Conservation (phyloP, 2,888 invertebrate species). For the Saturnia pavonia region DNA sequence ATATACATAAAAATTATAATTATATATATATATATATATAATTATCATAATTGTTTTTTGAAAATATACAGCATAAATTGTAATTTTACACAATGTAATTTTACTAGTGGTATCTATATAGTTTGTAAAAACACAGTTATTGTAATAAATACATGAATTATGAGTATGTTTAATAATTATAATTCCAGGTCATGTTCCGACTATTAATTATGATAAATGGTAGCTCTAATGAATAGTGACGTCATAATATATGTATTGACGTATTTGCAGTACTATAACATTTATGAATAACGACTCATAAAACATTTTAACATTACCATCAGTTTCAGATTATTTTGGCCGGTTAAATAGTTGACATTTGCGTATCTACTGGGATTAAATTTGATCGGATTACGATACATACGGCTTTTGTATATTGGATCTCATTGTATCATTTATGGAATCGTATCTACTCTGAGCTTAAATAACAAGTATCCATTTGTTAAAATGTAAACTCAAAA, state of each 20-base stretch:
- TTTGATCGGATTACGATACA: background rate
- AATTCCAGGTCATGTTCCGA: background rate
- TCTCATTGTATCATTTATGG: background rate
- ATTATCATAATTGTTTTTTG: too few relatives aligned
- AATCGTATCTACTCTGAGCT: background rate
- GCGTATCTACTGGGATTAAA: background rate
- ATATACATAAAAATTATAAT: too few relatives aligned
- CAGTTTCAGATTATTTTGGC: background rate
- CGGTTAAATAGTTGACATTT: background rate
- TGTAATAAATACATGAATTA: too few relatives aligned
- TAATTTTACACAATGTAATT: too few relatives aligned
- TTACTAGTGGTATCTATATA: too few relatives aligned
- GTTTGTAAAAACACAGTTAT: too few relatives aligned
- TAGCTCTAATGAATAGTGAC: slow-evolving; percentile 12
- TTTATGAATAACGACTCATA: too few relatives aligned
- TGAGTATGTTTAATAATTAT: too few relatives aligned
- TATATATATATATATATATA: too few relatives aligned
- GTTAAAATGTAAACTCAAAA: background rate
- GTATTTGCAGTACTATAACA: slow-evolving; percentile 13
- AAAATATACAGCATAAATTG: too few relatives aligned
- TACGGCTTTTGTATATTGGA: background rate
- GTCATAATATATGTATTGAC: slow-evolving; percentile 21
- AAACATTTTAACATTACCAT: background rate
- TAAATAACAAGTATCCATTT: background rate
- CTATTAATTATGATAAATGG: background rate